Evolutionary conservation across 1,140 invertebrate genomes (phyloP), one percentile per base, ranked within the genome.

Genomic region (Megathymus violae): DNA sequence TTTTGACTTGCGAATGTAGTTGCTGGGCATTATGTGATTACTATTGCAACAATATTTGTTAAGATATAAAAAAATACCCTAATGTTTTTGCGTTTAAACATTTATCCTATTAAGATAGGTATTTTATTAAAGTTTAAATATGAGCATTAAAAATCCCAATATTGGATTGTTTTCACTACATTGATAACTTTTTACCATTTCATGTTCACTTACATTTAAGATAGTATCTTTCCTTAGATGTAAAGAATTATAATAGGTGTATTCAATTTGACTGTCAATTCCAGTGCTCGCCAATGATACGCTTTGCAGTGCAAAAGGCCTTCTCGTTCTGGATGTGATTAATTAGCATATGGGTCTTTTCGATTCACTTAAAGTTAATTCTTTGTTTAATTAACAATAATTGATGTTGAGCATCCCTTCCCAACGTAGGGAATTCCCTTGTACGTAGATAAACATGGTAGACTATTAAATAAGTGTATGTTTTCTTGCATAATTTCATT

Each of bases 401-500:
- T 34, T 50, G n/a, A 31, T 14, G 9, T 13, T 50, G 14, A 34
- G 14, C 25, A 50, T 16, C 13, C 13, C 47, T 7, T 27, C 44
- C 22, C 22, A n/a, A 27, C 1, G 14, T 50, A 44, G 46, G 27
- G n/a, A n/a, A n/a, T n/a, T n/a, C n/a, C n/a, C n/a, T n/a, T n/a
- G n/a, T n/a, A n/a, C n/a, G n/a, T n/a, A n/a, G n/a, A n/a, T n/a
- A 69, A 47, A 67, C 62, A 62, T 51, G 56, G 67, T 71, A 71
- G 60, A 58, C 50, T 64, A 60, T 69, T 72, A 65, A n/a, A n/a
- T n/a, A n/a, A n/a, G n/a, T n/a, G n/a, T n/a, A 50, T 36, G 50
- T 59, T 61, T 64, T 11, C 46, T 66, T 69, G 51, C 63, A 46
- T 71, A 71, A 61, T 75, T 79, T 67, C 76, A 80, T 82, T 79